Evolutionary conservation across 2,888 invertebrate genomes (phyloP).

Genomic region (Acanthopleura granulata): DNA sequence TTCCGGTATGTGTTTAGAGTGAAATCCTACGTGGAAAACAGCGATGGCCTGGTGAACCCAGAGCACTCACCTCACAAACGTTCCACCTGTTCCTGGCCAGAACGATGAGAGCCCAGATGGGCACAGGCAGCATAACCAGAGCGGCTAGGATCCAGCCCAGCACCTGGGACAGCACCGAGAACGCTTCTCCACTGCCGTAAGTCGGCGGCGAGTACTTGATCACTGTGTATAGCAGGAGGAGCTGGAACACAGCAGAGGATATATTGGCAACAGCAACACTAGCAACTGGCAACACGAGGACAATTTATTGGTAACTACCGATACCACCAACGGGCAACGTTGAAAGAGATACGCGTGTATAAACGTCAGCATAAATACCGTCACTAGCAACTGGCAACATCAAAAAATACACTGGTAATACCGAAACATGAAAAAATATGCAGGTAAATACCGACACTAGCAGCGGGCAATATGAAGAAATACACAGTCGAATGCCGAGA

Average conservation of each 20-base stretch:
- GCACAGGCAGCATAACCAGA: conserved; percentile 48
- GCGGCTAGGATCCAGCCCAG: conserved; percentile 49
- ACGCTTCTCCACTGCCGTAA: conserved; percentile 38
- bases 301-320: too few species aligned
- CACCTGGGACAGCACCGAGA: conserved; percentile 48
- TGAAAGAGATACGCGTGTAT: not conserved
- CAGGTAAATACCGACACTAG: too few species aligned
- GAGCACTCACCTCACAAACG: not conserved
- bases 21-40: not conserved
- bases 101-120: conserved; percentile 28
- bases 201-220: conserved; percentile 42
- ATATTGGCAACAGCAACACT: too few species aligned
- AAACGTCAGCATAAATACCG: too few species aligned
- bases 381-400: too few species aligned
- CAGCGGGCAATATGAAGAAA: too few species aligned
- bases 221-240: conserved; percentile 53
- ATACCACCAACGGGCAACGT: too few species aligned
- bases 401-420: too few species aligned
- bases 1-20: not conserved
- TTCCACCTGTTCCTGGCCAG: not conserved
- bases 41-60: too few species aligned
- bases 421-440: too few species aligned
- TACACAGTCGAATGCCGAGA: too few species aligned
- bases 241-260: conserved; percentile 33
- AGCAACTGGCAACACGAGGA: too few species aligned